Evolutionary conservation across 2,888 invertebrate species (phyloP).

Genomic region (Sthenelais limicola): DNA sequence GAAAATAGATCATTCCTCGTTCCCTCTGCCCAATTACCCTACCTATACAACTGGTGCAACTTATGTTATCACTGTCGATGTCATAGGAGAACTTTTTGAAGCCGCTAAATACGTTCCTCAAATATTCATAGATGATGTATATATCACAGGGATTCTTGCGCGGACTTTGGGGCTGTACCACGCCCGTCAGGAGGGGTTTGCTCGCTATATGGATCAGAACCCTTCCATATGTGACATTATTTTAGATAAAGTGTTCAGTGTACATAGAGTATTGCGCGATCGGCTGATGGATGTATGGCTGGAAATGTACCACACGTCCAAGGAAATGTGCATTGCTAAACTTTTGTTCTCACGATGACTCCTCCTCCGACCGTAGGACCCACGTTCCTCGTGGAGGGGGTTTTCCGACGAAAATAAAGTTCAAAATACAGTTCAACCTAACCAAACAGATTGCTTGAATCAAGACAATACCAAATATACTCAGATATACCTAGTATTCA

Average conservation of each 20-base stretch:
- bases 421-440: too few relatives aligned
- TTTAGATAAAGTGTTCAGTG: conserved; percentile 44
- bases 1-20: conserved; percentile 42
- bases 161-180: conserved; percentile 48
- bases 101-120: conserved; percentile 50
- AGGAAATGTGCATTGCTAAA: background rate
- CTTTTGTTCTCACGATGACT: too few relatives aligned
- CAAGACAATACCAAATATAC: too few relatives aligned
- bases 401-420: too few relatives aligned
- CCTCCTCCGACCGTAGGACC: too few relatives aligned
- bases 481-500: too few relatives aligned
- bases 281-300: background rate
- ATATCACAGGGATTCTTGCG: conserved; percentile 53
- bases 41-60: conserved; percentile 52
- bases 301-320: background rate
- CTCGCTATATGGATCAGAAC: conserved; percentile 46
- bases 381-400: too few relatives aligned
- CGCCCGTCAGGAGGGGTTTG: conserved; percentile 49
- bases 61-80: conserved; percentile 51
- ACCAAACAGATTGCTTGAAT: too few relatives aligned
- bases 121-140: conserved; percentile 54
- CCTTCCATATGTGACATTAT: conserved; percentile 49
- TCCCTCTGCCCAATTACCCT: conserved; percentile 50
- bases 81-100: conserved; percentile 47
- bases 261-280: conserved; percentile 42